Conservation (phyloP, 2,888 invertebrate species). For the Tenthredo distinguenda region DNA sequence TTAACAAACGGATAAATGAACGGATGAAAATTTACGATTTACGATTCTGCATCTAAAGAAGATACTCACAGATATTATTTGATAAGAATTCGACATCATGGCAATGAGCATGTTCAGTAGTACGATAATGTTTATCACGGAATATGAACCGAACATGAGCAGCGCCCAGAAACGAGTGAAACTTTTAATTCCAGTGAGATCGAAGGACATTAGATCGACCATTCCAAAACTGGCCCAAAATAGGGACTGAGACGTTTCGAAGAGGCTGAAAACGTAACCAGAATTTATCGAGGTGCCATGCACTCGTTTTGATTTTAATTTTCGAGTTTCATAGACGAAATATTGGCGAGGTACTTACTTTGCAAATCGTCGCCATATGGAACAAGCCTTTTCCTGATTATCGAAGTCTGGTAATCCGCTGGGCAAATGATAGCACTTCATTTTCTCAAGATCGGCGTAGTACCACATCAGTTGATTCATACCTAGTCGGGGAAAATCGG, state of each 20-base stretch:
- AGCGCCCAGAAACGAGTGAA: slow-evolving; percentile 98
- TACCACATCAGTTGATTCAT: slow-evolving; percentile 96
- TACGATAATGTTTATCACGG: slow-evolving; percentile 98
- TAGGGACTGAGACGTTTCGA: slow-evolving; percentile 97
- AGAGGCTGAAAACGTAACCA: slow-evolving; percentile 85
- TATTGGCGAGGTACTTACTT: slow-evolving; percentile 81
- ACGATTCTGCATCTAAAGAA: background rate
- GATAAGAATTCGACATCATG: slow-evolving; percentile 99
- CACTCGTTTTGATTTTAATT: background rate
- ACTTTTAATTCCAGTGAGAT: slow-evolving; percentile 95
- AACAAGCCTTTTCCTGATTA: slow-evolving; percentile 89
- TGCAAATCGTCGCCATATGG: slow-evolving; percentile 93
- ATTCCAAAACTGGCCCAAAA: slow-evolving; percentile 99
- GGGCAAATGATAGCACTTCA: slow-evolving; percentile 89
- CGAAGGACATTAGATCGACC: slow-evolving; percentile 96
- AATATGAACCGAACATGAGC: slow-evolving; percentile 98
- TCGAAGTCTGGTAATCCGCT: slow-evolving; percentile 91
- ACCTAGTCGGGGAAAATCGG: slow-evolving; percentile 77
- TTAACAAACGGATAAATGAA: slow-evolving; percentile 16
- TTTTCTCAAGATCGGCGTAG: slow-evolving; percentile 93
- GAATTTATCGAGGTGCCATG: background rate
- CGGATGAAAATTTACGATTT: slow-evolving; percentile 5
- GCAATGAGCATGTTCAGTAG: slow-evolving; percentile 98
- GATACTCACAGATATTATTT: slow-evolving; percentile 93
- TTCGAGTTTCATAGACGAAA: background rate